Base-by-base conservation (phyloP, 2,888 invertebrate genomes). In the Geophilus truncorum region DNA sequence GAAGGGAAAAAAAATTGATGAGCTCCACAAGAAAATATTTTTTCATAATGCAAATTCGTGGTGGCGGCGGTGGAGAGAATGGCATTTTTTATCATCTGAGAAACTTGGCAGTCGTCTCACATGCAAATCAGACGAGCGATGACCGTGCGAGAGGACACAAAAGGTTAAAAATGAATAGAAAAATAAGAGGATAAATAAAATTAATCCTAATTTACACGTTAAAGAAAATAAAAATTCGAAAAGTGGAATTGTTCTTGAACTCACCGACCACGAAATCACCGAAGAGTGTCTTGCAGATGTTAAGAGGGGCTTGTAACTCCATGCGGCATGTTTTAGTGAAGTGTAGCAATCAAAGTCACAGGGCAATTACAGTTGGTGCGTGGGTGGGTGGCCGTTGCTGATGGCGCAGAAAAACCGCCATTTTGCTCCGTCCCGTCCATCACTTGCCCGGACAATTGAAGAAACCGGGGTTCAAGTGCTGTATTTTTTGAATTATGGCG, bases 401-500 rank as follows among this genome's bases (percentile, higher is more conserved):
- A 62, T 18, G 6, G 21, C 15, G 23, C n/a, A 62, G 21, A n/a
- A 0, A 10, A 5, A 23, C 57, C n/a, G n/a, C 21, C 57, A 23
- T 10, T 2, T 62, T 21, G 57, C 21, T 18, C 21, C 12, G n/a
- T 40, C 40, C 40, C 40, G 40, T 40, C n/a, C 21, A 62, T 62
- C 18, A 62, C 9, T 62, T 62, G 57, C 6, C n/a, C 23, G 57
- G 57, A 62, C 57, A 62, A 62, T 62, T 23, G 57, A 62, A 62
- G n/a, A 23, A 21, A 21, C 57, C 57, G 21, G 23, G 23, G 57
- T 62, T 62, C 57, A 62, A 62, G 57, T 18, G 57, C 18, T 18
- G 57, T 62, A 62, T 21, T 21, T 62, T 62, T 62, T 78, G 78
- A 78, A 40, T 78, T 78, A 78, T 40, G 78, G 36, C 40, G 18